phyloP scores from a whole-genome alignment of 2,113 vertebrate species.

The Delphinus delphis region DNA sequence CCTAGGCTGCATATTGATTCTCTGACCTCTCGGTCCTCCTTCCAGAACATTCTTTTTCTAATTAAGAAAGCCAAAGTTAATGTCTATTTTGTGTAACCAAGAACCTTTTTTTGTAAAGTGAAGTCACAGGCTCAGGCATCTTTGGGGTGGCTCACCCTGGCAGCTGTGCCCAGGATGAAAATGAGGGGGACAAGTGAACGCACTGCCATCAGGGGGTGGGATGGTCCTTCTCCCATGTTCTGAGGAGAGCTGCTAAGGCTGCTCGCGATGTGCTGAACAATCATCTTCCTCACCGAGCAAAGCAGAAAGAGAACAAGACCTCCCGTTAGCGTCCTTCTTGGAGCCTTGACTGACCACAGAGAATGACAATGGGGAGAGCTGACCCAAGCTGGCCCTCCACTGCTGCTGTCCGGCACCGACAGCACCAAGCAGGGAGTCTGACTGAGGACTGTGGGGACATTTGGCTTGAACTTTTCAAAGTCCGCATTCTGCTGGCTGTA shows the following conservation, averaged over 20 bases:
- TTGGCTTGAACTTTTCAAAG: slow-evolving; percentile 20
- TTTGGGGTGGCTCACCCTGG: not conserved
- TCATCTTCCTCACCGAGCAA: not conserved
- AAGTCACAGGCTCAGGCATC: not conserved
- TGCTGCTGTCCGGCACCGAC: not conserved
- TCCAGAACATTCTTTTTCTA: not conserved
- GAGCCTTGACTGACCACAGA: not conserved
- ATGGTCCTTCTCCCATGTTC: not conserved
- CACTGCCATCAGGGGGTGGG: not conserved
- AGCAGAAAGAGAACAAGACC: not conserved
- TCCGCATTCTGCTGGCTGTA: not conserved
- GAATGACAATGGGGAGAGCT: not conserved
- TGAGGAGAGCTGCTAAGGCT: not conserved
- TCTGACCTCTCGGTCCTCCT: not conserved
- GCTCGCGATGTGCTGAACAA: not conserved
- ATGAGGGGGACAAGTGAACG: not conserved
- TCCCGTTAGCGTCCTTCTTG: not conserved
- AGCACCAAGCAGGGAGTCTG: not conserved
- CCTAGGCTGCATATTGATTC: not conserved
- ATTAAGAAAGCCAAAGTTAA: not conserved
- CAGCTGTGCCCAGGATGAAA: not conserved
- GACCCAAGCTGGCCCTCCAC: not conserved
- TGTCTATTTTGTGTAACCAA: not conserved
- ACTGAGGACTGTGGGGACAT: rapidly evolving
- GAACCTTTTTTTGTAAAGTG: not conserved